These are phyloP conservation scores for Slavum lentiscoides DNA, from an alignment of 2,888 invertebrate genomes.

Conservation along the genomic window DNA sequence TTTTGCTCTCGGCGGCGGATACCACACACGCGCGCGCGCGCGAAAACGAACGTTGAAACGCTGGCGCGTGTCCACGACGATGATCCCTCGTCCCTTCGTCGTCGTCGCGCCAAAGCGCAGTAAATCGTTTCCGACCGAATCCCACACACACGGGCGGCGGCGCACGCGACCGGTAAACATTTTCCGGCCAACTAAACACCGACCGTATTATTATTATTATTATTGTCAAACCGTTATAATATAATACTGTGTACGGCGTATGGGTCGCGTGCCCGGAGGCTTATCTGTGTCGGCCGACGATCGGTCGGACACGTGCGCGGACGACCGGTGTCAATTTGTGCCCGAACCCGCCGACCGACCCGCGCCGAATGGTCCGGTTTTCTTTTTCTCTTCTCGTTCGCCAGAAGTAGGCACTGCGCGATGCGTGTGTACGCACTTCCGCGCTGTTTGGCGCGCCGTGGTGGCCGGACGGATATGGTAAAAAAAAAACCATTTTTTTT, in stretches of 20 bases:
- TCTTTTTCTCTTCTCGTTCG: too few relatives aligned
- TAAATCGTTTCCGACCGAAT: conserved; percentile 47
- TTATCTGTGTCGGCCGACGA: conserved; percentile 10
- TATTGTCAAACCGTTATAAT: conserved; percentile 22
- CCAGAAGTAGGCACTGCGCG: too few relatives aligned
- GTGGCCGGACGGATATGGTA: too few relatives aligned
- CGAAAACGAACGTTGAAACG: too few relatives aligned
- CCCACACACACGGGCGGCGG: conserved; percentile 30
- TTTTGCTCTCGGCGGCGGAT: too few relatives aligned
- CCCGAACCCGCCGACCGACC: not conserved
- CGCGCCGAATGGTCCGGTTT: too few relatives aligned
- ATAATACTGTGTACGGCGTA: not conserved
- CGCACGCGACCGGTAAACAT: conserved; percentile 33
- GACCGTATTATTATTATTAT: conserved; percentile 17
- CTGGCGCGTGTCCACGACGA: not conserved
- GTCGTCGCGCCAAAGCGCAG: not conserved
- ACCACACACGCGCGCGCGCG: too few relatives aligned
- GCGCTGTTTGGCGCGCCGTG: too few relatives aligned
- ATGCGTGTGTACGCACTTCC: too few relatives aligned
- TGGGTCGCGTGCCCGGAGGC: conserved; percentile 47
- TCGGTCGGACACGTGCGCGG: conserved; percentile 10
- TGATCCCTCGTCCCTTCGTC: too few relatives aligned
- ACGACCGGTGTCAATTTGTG: conserved; percentile 33
- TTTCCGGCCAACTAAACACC: conserved; percentile 53
- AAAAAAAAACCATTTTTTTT: too few relatives aligned